Base-by-base conservation (phyloP, 1,140 invertebrate species). In the Lepidotrigona ventralis region DNA sequence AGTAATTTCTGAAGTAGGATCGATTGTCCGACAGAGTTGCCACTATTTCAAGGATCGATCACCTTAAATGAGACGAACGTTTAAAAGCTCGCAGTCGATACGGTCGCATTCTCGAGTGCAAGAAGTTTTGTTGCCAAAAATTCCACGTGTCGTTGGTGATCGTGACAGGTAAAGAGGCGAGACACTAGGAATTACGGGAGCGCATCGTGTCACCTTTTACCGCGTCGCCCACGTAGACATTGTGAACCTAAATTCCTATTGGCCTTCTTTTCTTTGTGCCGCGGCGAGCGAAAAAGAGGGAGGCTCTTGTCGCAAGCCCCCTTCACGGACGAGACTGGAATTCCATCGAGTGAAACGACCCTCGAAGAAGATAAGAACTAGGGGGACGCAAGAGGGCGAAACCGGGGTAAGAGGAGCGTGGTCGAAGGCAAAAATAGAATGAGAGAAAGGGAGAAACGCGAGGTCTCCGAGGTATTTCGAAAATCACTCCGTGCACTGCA, bases 341-440 rank as follows among this genome's bases (percentile, higher is more conserved):
- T 87, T 87, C 80, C 83, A 87, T 82, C 60, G 73, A 46, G 58
- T n/a, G 78, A 87, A 87, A 88, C 84, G 73, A 81, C 58, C 68
- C 72, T 83, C 56, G 39, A 74, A 78, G 66, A 68, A 80, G 86
- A 85, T 88, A 85, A 88, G 76, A 78, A 72, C 58, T 69, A 51
- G 4, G 19, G 14, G 75, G 54, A n/a, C 71, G 4, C 26, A 4
- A n/a, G 39, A 11, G 5, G 68, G 6, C 0, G 39, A 11, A 46
- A 15, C n/a, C 5, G 39, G 39, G 14, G 39, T n/a, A 46, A n/a
- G 68, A 46, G n/a, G 39, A 66, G 64, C 29, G 39, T 12, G 21
- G 69, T 76, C n/a, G 17, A 19, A 8, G 78, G 63, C 23, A 78
- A 76, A 77, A 66, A 39, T 66, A 58, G 76, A 84, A 79, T 54